Conservation (phyloP, 2,113 vertebrate genomes). For the Bostrychus sinensis region DNA sequence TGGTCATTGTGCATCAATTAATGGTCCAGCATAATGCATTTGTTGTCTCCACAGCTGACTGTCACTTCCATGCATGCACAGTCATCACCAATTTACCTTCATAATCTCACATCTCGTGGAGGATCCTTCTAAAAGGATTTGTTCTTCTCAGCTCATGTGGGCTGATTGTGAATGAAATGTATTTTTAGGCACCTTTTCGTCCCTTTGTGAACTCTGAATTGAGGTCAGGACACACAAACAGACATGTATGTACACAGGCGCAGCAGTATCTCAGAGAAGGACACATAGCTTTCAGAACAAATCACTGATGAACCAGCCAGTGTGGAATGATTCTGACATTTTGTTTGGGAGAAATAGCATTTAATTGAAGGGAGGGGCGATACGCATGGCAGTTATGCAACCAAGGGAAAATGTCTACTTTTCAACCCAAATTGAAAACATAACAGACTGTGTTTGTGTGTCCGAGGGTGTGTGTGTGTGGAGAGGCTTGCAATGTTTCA, state of each 20-base stretch:
- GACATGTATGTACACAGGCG: constrained; percentile 37
- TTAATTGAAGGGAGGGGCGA: constrained; percentile 79
- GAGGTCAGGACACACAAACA: constrained; percentile 74
- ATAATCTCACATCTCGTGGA: constrained; percentile 62
- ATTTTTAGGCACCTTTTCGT: constrained; percentile 75
- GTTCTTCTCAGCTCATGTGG: constrained; percentile 65
- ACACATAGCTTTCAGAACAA: constrained; percentile 81
- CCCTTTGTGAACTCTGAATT: constrained; percentile 72
- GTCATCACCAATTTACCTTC: constrained; percentile 44
- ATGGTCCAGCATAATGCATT: constrained; percentile 14
- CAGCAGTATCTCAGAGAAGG: constrained; percentile 63
- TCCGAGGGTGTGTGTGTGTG: constrained; percentile 27
- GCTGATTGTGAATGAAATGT: constrained; percentile 74
- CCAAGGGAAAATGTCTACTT: constrained; percentile 74
- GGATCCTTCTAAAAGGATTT: constrained; percentile 62
- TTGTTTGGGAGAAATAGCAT: constrained; percentile 80
- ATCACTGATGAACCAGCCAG: constrained; percentile 74
- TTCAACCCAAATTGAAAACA: constrained; percentile 79
- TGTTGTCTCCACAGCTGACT: constrained; percentile 12
- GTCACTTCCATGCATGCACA: neutral
- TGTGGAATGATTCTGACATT: constrained; percentile 79
- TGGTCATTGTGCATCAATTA: constrained; percentile 3
- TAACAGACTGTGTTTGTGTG: constrained; percentile 69
- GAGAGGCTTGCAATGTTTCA: constrained; percentile 37
- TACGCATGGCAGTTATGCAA: constrained; percentile 75